Evolutionary conservation across 2,888 invertebrate genomes (phyloP).

Genomic region (Nasonia oneida): DNA sequence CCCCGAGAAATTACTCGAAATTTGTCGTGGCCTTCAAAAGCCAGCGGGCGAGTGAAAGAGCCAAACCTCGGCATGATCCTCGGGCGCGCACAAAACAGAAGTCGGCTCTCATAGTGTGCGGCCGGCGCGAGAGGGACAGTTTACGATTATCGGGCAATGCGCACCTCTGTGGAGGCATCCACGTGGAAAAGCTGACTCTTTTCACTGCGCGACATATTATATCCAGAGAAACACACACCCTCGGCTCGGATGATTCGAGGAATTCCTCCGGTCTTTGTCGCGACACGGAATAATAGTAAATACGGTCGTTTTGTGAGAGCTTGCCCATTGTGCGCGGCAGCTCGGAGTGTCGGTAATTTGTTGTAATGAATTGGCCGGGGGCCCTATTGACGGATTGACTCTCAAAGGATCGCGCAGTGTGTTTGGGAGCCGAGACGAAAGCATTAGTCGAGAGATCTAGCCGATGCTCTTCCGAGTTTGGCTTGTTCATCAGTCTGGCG

Average conservation of each 20-base stretch:
- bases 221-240: not conserved
- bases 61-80: not conserved
- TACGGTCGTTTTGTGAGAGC: slow-evolving; percentile 20
- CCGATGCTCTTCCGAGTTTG: slow-evolving; percentile 2
- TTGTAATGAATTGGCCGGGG: slow-evolving; percentile 59
- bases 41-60: not conserved
- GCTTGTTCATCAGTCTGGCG: slow-evolving; percentile 50
- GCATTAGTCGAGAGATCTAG: not conserved
- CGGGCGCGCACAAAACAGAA: not conserved
- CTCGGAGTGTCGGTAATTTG: slow-evolving; percentile 55
- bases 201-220: not conserved
- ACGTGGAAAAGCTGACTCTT: slow-evolving; percentile 14
- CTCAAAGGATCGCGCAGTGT: slow-evolving; percentile 32
- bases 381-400: slow-evolving; percentile 57
- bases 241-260: slow-evolving; percentile 49
- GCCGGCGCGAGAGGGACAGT: not conserved
- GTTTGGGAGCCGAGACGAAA: slow-evolving; percentile 21
- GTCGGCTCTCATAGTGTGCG: not conserved
- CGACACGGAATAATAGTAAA: slow-evolving; percentile 20
- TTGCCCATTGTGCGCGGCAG: slow-evolving; percentile 19
- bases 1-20: slow-evolving; percentile 7
- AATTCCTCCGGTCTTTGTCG: slow-evolving; percentile 32
- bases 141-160: not conserved
- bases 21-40: slow-evolving; percentile 12
- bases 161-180: not conserved